Percentiles rank a stretch among this genome's conserved stretches.
phyloP scores from a whole-genome alignment of 2,888 invertebrate genomes.

The Epicampocera succincta region DNA sequence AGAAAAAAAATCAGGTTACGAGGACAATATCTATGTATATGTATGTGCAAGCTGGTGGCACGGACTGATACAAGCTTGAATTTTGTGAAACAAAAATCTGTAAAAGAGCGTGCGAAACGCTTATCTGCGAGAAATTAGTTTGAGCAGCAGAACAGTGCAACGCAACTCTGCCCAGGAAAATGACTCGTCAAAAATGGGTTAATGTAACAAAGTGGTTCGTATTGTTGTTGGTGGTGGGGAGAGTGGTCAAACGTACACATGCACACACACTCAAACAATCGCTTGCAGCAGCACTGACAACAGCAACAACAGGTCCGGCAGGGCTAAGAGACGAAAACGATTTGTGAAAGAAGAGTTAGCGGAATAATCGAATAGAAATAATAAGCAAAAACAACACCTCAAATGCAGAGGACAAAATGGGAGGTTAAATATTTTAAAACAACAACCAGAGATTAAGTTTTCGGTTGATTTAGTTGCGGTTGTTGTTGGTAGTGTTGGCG shows the following conservation, averaged over 20 bases:
- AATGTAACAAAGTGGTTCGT: slow-evolving; percentile 35
- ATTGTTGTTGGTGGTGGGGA: slow-evolving; percentile 39
- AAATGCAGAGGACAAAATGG: slow-evolving; percentile 34
- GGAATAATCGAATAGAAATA: slow-evolving; percentile 47
- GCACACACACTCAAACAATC: slow-evolving; percentile 11
- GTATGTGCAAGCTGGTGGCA: too few species aligned
- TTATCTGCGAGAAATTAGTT: too few species aligned
- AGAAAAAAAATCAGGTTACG: too few species aligned
- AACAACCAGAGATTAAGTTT: slow-evolving; percentile 42
- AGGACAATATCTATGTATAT: too few species aligned
- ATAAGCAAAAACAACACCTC: slow-evolving; percentile 35
- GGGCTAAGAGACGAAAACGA: slow-evolving; percentile 48
- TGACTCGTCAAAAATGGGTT: slow-evolving; percentile 45
- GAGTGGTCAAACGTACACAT: slow-evolving; percentile 27
- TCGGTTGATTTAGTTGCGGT: neutral
- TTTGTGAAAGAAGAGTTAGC: slow-evolving; percentile 38
- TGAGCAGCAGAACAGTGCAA: neutral
- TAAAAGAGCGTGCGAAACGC: too few species aligned
- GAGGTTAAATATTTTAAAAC: slow-evolving; percentile 32
- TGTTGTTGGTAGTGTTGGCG: too few species aligned
- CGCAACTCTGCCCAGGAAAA: neutral
- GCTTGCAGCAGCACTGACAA: slow-evolving; percentile 38
- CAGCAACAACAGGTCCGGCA: slow-evolving; percentile 61
- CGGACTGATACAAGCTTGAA: too few species aligned
- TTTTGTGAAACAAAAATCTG: too few species aligned